Percentiles rank a stretch among this genome's conserved stretches.
These are phyloP conservation scores for Sebastes oblongus DNA, from an alignment of 2,797 vertebrate species.

Conservation along the genomic window DNA sequence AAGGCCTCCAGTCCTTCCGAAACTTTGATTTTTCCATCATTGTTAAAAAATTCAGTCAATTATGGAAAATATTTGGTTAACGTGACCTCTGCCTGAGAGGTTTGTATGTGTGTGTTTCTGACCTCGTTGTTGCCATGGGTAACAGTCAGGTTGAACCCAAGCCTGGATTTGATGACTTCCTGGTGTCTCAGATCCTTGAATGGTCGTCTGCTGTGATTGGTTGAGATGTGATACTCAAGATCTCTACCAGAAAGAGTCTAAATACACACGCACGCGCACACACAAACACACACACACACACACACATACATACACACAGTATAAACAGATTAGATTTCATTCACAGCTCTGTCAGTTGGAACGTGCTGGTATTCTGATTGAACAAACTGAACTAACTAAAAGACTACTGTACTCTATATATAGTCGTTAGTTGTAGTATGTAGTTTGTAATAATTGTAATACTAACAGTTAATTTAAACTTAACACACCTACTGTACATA, in stretches of 20 bases:
- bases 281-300: not conserved
- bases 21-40: not conserved
- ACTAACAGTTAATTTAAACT: not conserved
- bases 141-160: slow-evolving; percentile 85
- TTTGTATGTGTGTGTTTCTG: not conserved
- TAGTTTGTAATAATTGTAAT: not conserved
- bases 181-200: slow-evolving; percentile 83
- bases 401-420: not conserved
- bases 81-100: not conserved
- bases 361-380: not conserved
- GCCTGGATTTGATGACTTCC: slow-evolving; percentile 81
- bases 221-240: slow-evolving; percentile 89
- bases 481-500: not conserved
- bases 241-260: slow-evolving; percentile 89
- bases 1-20: not conserved
- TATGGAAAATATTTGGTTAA: not conserved
- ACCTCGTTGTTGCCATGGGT: slow-evolving; percentile 63
- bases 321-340: not conserved
- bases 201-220: slow-evolving; percentile 80
- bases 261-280: not conserved
- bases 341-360: not conserved
- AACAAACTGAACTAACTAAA: too few species aligned
- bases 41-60: too few species aligned
- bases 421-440: not conserved
- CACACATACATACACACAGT: not conserved